Conservation (phyloP, 2,797 vertebrate genomes). For the Scolopax bukidnonensis region DNA sequence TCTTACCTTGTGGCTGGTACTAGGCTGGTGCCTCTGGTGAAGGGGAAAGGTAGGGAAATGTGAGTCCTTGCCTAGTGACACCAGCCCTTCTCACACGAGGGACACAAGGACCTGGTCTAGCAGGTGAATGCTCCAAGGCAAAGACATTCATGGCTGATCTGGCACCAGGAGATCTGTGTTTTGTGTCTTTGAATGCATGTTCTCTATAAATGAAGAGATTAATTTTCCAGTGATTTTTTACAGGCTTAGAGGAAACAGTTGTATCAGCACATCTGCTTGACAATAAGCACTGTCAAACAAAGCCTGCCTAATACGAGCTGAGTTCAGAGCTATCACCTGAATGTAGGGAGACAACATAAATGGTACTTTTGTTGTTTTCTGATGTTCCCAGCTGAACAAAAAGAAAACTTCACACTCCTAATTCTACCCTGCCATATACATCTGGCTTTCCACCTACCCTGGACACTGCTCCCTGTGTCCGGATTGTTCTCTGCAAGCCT, state of each 20-base stretch:
- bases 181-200: background rate
- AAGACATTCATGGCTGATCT: background rate
- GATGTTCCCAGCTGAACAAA: background rate
- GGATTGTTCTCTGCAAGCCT: background rate
- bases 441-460: background rate
- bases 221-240: background rate
- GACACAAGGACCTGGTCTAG: background rate
- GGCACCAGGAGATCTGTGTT: background rate
- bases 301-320: background rate
- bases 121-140: background rate
- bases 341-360: background rate
- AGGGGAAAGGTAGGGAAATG: background rate
- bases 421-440: accelerated
- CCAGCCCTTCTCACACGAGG: background rate
- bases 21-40: background rate
- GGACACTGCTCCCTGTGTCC: background rate
- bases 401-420: background rate
- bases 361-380: background rate
- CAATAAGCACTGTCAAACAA: background rate
- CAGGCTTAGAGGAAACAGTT: background rate
- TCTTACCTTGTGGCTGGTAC: background rate
- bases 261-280: background rate
- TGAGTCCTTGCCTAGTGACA: background rate
- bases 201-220: background rate
- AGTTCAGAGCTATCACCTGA: background rate